phyloP scores from a whole-genome alignment of 2,797 vertebrate genomes.

The Cossypha dichroa region DNA sequence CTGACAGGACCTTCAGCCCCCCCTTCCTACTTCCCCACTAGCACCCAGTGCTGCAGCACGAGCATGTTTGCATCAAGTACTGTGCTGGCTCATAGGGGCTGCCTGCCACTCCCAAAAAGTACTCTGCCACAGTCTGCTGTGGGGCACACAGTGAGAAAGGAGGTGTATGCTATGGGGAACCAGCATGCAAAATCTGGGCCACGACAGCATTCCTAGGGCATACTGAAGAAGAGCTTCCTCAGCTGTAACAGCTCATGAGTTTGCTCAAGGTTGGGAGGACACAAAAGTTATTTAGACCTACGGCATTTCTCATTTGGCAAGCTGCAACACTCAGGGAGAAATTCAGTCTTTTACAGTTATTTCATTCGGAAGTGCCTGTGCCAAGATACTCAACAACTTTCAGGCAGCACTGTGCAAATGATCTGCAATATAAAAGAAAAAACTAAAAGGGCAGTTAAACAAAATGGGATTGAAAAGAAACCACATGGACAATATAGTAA shows the following conservation, averaged over 20 bases:
- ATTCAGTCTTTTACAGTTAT: neutral
- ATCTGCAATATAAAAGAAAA: neutral
- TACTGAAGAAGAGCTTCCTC: neutral
- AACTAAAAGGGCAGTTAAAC: neutral
- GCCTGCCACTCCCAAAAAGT: fast-evolving
- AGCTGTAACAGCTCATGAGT: neutral
- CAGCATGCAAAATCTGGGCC: fast-evolving
- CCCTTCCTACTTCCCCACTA: neutral
- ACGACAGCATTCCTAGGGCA: neutral
- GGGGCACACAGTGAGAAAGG: fast-evolving
- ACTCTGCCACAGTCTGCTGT: neutral
- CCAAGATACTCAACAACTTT: neutral
- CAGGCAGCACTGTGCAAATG: neutral
- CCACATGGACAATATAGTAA: neutral
- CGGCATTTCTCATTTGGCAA: neutral
- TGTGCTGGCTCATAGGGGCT: fast-evolving
- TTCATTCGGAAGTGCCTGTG: neutral
- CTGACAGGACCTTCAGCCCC: neutral
- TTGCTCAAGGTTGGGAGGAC: neutral
- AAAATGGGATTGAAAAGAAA: neutral
- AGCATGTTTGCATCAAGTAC: neutral
- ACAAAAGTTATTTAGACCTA: neutral
- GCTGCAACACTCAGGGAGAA: neutral
- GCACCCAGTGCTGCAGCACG: neutral
- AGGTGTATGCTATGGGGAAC: fast-evolving